A percentile compares a stretch with the other conserved stretches of the same genome.
These are phyloP conservation scores for Carpatolechia fugitivella DNA, from an alignment of 2,888 invertebrate genomes.

Conservation along the genomic window DNA sequence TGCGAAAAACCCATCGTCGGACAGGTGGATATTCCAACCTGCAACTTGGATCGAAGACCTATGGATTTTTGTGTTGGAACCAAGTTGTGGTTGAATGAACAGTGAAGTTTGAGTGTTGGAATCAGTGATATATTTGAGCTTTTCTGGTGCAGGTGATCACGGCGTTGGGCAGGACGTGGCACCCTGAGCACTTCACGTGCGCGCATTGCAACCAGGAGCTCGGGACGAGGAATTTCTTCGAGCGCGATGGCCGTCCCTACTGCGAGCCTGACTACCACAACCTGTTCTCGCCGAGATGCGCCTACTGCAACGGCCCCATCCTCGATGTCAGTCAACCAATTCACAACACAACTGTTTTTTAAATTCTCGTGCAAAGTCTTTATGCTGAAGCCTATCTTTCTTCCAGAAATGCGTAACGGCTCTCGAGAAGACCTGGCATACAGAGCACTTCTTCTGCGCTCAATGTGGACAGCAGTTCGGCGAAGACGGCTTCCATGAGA, in stretches of 20 bases:
- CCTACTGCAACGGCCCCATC: slow-evolving; percentile 99
- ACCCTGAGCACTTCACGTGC: slow-evolving; percentile 99
- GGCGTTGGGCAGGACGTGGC: slow-evolving; percentile 98
- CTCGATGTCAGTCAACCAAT: slow-evolving; percentile 88
- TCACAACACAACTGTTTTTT: neutral
- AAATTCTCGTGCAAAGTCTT: neutral
- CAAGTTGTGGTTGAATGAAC: neutral
- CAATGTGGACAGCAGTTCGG: slow-evolving; percentile 98
- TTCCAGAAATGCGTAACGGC: slow-evolving; percentile 99
- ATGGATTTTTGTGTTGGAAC: neutral
- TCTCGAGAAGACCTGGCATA: slow-evolving; percentile 98
- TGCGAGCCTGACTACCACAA: slow-evolving; percentile 99
- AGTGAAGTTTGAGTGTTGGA: neutral
- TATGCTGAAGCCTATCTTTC: slow-evolving; percentile 33
- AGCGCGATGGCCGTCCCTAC: slow-evolving; percentile 97
- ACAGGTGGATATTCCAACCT: slow-evolving; percentile 83
- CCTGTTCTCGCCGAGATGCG: slow-evolving; percentile 98
- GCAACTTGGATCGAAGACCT: neutral
- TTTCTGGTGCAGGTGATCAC: slow-evolving; percentile 85
- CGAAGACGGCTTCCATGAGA: slow-evolving; percentile 98
- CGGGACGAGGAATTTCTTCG: slow-evolving; percentile 99
- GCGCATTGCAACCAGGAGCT: slow-evolving; percentile 97
- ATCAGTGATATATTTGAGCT: slow-evolving; percentile 46
- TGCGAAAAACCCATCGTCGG: slow-evolving; percentile 99
- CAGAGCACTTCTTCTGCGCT: slow-evolving; percentile 99